phyloP scores from a whole-genome alignment of 2,888 invertebrate species.

The Synanthedon vespiformis region DNA sequence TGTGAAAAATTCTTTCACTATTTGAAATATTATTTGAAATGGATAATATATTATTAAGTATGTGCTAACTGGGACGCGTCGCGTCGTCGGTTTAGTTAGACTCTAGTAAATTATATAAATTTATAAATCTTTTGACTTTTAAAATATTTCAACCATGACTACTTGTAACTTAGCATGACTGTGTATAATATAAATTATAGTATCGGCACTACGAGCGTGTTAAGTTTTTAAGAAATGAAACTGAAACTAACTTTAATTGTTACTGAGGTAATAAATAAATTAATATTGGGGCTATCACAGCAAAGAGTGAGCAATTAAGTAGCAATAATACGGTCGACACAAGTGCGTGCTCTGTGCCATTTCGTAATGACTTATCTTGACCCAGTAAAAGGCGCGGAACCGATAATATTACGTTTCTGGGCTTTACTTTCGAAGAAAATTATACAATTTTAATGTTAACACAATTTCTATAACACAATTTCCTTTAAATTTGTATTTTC shows the following conservation, averaged over 20 bases:
- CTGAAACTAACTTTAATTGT: neutral
- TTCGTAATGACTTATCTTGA: conserved; percentile 1
- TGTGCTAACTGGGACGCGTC: too few species aligned
- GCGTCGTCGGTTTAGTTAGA: too few species aligned
- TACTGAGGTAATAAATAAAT: neutral
- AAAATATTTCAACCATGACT: too few species aligned
- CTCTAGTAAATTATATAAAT: too few species aligned
- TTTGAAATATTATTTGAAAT: too few species aligned
- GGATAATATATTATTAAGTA: too few species aligned
- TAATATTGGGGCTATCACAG: neutral
- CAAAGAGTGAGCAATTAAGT: neutral
- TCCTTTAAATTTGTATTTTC: too few species aligned
- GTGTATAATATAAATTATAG: too few species aligned
- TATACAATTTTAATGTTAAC: neutral
- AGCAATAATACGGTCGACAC: neutral
- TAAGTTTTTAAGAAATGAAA: neutral
- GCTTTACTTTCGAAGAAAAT: neutral
- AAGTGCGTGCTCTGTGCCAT: conserved; percentile 1
- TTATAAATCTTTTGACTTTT: too few species aligned
- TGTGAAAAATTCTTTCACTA: too few species aligned
- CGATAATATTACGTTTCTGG: neutral
- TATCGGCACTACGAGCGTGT: too few species aligned
- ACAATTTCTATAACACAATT: neutral
- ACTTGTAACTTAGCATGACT: too few species aligned
- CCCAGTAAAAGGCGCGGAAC: conserved; percentile 1